Base-by-base conservation (phyloP, 2,797 vertebrate species). In the Ficedula albicollis region DNA sequence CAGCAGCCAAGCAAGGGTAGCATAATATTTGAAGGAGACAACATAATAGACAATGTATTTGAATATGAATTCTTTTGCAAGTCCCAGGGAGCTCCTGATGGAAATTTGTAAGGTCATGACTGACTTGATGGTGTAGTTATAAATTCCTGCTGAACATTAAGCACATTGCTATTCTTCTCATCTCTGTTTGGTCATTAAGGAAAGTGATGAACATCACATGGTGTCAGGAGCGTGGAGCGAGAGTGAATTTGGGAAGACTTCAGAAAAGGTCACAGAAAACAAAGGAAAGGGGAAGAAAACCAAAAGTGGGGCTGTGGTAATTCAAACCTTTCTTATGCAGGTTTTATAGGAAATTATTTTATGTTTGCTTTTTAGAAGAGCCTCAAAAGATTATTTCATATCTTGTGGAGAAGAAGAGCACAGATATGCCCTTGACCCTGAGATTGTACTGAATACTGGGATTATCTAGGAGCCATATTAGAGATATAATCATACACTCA, bases 71-170 rank as follows among this genome's bases (percentile, higher is more conserved):
- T 84, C 29, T 87, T 95, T 73, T 49, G 44, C 52, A 78, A 6
- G 81, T 80, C 89, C 66, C 5, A 8, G 76, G 66, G 77, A 91
- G 82, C 55, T 89, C 15, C 87, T 87, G 75, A 85, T 68, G 72
- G 78, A 85, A 94, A 91, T 91, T 78, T 80, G 58, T 94, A 96
- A 96, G 91, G 85, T 90, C 95, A 68, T 91, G 92, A 93, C 87
- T 93, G 96, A 95, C 91, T 95, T 92, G 96, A 93, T 96, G 63
- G 74, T 55, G 74, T 94, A 88, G 83, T 94, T 96, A 96, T 77
- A 82, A 94, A 96, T 96, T 96, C 83, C 81, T 88, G 56, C 48
- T 84, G 81, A 94, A 88, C 89, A 77, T 91, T 90, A 84, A 94
- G 67, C 58, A 87, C 64, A 86, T 96, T 94, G 74, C 20, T 89